Evolutionary conservation across 2,797 vertebrate genomes (phyloP).

Genomic region (Gallinago nigripennis): DNA sequence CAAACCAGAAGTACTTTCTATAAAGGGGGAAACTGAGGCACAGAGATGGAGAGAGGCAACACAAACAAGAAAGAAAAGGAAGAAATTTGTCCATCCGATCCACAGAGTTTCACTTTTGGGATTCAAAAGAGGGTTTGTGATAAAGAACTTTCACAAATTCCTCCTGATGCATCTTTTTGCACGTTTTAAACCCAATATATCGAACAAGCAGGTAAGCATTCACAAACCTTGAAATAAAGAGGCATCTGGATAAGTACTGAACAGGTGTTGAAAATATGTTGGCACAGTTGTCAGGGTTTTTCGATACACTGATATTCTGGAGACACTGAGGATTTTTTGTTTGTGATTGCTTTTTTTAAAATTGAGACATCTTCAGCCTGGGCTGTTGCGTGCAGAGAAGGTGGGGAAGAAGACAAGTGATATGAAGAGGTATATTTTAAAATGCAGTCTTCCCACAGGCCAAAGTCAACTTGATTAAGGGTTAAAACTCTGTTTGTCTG

Average conservation of each 20-base stretch:
- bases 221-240: slow-evolving; percentile 13
- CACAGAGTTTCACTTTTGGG: background rate
- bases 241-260: slow-evolving; percentile 33
- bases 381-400: background rate
- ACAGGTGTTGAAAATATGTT: slow-evolving; percentile 48
- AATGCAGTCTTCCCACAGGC: background rate
- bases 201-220: background rate
- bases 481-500: background rate
- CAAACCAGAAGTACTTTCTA: background rate
- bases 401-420: background rate
- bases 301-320: background rate
- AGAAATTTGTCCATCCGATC: background rate
- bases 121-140: background rate
- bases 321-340: background rate
- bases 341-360: background rate
- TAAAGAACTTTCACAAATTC: background rate
- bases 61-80: background rate
- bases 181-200: background rate
- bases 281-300: background rate
- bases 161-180: background rate
- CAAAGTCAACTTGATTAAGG: background rate
- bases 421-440: background rate
- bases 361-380: background rate
- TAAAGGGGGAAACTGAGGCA: background rate
- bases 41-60: background rate